Evolutionary conservation across 2,797 vertebrate genomes (phyloP).

Genomic region (Liasis olivaceus): DNA sequence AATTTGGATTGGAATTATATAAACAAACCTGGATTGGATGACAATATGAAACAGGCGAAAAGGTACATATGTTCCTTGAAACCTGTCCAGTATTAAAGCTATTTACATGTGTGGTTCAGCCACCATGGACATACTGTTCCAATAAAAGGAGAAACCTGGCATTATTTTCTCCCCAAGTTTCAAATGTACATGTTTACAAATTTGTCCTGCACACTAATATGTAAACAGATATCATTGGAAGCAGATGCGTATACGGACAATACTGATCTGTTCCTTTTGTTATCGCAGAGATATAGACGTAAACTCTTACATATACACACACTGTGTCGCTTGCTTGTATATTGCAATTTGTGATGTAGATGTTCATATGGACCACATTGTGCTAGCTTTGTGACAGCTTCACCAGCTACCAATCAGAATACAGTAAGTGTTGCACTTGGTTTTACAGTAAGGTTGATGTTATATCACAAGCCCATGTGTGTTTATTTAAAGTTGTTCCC

Average conservation of each 20-base stretch:
- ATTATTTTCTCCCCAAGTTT: constrained; percentile 68
- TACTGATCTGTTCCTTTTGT: constrained; percentile 27
- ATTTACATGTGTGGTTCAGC: constrained; percentile 58
- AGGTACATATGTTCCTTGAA: constrained; percentile 67
- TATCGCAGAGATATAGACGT: background rate
- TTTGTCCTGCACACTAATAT: constrained; percentile 77
- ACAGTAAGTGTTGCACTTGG: background rate
- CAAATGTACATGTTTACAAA: constrained; percentile 76
- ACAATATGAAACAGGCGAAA: constrained; percentile 67
- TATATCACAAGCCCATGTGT: background rate
- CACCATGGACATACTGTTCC: constrained; percentile 69
- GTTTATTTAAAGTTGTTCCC: background rate
- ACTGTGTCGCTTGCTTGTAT: background rate
- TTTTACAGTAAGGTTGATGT: background rate
- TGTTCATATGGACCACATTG: background rate
- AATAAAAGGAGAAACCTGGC: constrained; percentile 70
- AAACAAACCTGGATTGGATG: constrained; percentile 69
- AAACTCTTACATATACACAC: background rate
- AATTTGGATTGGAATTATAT: constrained; percentile 74
- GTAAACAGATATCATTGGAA: constrained; percentile 71
- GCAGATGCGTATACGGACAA: constrained; percentile 56
- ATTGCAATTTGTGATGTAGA: background rate
- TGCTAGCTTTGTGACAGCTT: too few relatives aligned
- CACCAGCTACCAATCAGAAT: too few relatives aligned
- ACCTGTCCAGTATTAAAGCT: constrained; percentile 62